Percentiles rank a stretch among this genome's conserved stretches.
Evolutionary conservation across 2,113 vertebrate genomes (phyloP).

Genomic region (Eleginops maclovinus): DNA sequence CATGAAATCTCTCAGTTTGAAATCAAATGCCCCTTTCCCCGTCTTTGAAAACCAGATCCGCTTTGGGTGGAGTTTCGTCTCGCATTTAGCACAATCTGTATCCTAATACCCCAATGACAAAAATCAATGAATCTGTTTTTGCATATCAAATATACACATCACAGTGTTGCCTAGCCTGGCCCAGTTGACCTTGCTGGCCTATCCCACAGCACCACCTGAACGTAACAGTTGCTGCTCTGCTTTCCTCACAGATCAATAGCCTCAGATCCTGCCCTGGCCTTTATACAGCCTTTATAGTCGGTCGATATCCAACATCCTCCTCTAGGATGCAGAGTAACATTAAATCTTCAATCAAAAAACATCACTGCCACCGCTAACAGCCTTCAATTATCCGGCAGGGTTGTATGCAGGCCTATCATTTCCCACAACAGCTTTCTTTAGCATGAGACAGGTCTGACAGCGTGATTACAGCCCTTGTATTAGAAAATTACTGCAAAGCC

Average conservation of each 20-base stretch:
- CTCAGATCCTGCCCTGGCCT: constrained; percentile 57
- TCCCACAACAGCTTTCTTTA: constrained; percentile 53
- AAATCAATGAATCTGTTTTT: constrained; percentile 70
- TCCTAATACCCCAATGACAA: constrained; percentile 54
- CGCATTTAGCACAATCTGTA: constrained; percentile 44
- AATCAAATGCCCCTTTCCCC: constrained; percentile 51
- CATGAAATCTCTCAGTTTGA: constrained; percentile 61
- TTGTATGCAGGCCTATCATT: constrained; percentile 56
- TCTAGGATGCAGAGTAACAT: constrained; percentile 71
- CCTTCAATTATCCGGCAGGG: constrained; percentile 62
- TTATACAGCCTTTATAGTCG: constrained; percentile 55
- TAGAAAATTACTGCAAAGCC: constrained; percentile 64
- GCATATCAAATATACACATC: constrained; percentile 64
- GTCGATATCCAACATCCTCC: constrained; percentile 73
- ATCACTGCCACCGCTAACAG: constrained; percentile 46
- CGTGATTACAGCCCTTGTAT: constrained; percentile 63
- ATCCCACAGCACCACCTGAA: constrained; percentile 63
- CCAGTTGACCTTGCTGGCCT: constrained; percentile 56
- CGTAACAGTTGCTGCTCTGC: constrained; percentile 21
- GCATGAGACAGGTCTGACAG: constrained; percentile 61
- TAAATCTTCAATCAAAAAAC: constrained; percentile 75
- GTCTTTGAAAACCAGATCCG: constrained; percentile 58
- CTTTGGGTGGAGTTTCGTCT: constrained; percentile 52
- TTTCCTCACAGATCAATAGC: constrained; percentile 73
- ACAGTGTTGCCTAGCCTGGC: constrained; percentile 14